Conservation (phyloP, 2,888 invertebrate genomes). For the Stenoptilia bipunctidactyla region DNA sequence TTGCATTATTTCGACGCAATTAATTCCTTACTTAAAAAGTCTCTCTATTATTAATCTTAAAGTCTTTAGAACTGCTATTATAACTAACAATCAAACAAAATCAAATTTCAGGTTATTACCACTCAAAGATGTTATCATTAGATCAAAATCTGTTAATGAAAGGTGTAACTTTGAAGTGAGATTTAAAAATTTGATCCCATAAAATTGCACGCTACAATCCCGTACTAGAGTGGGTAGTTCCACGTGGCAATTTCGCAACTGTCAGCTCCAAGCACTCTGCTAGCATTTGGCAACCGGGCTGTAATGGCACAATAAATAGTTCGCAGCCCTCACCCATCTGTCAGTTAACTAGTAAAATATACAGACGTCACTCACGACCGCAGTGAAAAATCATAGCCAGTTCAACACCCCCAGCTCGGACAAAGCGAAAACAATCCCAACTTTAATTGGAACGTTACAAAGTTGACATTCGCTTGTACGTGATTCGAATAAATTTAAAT, state of each 20-base stretch:
- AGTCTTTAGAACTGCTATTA: no score
- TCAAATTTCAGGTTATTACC: no score
- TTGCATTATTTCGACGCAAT: no score
- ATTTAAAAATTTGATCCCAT: no score
- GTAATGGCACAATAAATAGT: constrained; percentile 68
- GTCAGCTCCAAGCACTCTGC: constrained; percentile 43
- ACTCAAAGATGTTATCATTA: no score
- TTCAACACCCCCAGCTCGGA: constrained; percentile 42
- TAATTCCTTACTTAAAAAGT: no score
- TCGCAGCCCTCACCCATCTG: constrained; percentile 65
- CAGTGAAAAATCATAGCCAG: constrained; percentile 59
- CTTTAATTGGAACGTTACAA: constrained; percentile 19
- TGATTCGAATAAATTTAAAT: constrained; percentile 62
- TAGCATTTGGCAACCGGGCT: constrained; percentile 53
- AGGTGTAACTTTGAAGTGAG: no score
- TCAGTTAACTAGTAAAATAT: constrained; percentile 69
- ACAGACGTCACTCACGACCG: constrained; percentile 61
- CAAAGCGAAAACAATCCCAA: constrained; percentile 11
- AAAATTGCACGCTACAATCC: constrained; percentile 6
- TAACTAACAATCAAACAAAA: no score
- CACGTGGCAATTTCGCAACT: constrained; percentile 45
- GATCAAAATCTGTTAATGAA: no score
- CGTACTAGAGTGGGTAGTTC: constrained; percentile 25
- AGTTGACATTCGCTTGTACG: constrained; percentile 33
- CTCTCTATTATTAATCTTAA: no score